Percentiles rank a stretch among this genome's conserved stretches.
Conservation (phyloP, 1,140 invertebrate species). For the Neoseiulus cucumeris region DNA sequence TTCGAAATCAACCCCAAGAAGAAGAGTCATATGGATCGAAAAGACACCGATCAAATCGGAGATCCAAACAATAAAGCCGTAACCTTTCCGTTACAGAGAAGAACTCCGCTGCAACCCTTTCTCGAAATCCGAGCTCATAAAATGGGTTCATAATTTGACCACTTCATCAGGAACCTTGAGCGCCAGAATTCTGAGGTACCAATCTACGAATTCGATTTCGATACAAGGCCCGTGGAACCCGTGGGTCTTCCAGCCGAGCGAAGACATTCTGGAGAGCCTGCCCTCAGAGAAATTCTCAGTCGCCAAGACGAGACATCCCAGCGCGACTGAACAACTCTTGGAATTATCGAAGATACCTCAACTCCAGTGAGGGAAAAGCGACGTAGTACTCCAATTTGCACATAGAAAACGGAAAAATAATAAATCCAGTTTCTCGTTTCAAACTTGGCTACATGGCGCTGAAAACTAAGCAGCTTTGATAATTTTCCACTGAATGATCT, state of each 20-base stretch:
- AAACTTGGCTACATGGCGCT: too few species aligned
- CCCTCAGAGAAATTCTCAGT: too few species aligned
- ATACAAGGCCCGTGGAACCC: not conserved
- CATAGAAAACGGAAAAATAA: too few species aligned
- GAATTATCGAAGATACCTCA: too few species aligned
- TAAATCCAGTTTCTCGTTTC: too few species aligned
- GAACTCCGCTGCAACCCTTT: constrained; percentile 2
- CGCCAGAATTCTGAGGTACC: not conserved
- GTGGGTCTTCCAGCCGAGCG: not conserved
- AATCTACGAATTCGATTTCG: not conserved
- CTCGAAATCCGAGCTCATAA: not conserved
- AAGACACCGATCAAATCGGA: not conserved
- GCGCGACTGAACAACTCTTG: too few species aligned
- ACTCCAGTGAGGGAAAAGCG: too few species aligned
- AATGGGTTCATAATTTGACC: not conserved
- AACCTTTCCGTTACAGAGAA: not conserved
- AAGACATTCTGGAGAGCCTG: too few species aligned
- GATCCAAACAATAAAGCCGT: not conserved
- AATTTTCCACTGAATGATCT: too few species aligned
- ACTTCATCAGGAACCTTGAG: not conserved
- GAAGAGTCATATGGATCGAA: not conserved
- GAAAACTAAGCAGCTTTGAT: too few species aligned
- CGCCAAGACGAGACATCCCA: too few species aligned
- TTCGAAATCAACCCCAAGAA: not conserved
- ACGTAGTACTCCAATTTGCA: too few species aligned